phyloP scores from a whole-genome alignment of 2,113 vertebrate genomes.

The Corythoichthys haematopterus region DNA sequence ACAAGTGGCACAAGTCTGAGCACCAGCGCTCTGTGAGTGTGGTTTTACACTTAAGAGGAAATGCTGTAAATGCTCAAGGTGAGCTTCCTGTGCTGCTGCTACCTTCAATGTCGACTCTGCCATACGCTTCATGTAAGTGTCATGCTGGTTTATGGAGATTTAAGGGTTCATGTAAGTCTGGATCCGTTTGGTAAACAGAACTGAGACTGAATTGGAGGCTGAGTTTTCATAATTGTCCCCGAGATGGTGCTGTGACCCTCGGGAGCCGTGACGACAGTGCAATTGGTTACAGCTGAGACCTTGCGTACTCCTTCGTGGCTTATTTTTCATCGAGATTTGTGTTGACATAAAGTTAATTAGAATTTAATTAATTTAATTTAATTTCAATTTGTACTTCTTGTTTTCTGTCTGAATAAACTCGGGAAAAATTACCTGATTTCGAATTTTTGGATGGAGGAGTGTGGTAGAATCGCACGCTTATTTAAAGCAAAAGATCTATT shows the following conservation, averaged over 20 bases:
- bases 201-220: slow-evolving; percentile 6
- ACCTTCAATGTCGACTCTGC: neutral
- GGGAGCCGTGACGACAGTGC: slow-evolving; percentile 12
- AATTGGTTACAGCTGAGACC: slow-evolving; percentile 32
- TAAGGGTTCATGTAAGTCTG: neutral
- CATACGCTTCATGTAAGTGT: neutral
- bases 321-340: slow-evolving; percentile 1
- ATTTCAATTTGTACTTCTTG: no score
- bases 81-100: slow-evolving; percentile 36
- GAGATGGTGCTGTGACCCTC: slow-evolving; percentile 21
- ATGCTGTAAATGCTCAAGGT: slow-evolving; percentile 55
- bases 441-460: no score
- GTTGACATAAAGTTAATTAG: slow-evolving; percentile 6
- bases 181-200: neutral
- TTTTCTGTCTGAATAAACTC: no score
- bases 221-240: slow-evolving; percentile 10
- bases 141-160: neutral
- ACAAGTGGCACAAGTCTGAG: slow-evolving; percentile 37
- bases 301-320: slow-evolving; percentile 4
- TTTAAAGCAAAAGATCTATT: no score
- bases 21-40: slow-evolving; percentile 30
- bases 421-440: no score
- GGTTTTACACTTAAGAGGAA: slow-evolving; percentile 40
- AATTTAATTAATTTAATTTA: neutral
- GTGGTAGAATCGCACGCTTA: no score